Conservation (phyloP, 2,888 invertebrate genomes). For the Electrophaes corylata region DNA sequence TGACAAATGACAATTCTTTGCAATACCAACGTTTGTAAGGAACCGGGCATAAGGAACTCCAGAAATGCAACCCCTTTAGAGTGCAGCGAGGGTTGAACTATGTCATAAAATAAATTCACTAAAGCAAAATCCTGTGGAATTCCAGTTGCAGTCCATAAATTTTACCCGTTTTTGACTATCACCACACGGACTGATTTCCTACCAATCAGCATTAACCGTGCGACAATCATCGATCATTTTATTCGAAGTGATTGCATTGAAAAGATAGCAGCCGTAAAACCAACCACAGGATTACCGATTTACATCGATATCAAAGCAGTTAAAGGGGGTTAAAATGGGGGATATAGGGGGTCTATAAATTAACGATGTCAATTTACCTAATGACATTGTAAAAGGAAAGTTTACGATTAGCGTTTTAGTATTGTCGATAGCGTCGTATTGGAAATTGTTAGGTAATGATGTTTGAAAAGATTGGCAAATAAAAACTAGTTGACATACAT, state of each 20-base stretch:
- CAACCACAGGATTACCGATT: constrained; percentile 79
- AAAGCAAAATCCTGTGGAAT: no score
- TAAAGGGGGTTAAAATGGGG: constrained; percentile 66
- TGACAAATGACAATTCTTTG: no score
- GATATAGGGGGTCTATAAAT: constrained; percentile 66
- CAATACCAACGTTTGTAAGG: no score
- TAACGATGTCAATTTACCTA: constrained; percentile 81
- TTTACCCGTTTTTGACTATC: not conserved
- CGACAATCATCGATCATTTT: constrained; percentile 35
- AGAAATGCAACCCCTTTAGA: no score
- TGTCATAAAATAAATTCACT: no score
- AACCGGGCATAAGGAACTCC: no score
- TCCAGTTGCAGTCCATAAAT: no score
- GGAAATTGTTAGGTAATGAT: constrained; percentile 39
- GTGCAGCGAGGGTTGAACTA: no score
- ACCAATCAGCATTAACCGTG: constrained; percentile 26
- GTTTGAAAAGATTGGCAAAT: constrained; percentile 28
- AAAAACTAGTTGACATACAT: no score
- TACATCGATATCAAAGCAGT: constrained; percentile 75
- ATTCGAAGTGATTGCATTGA: constrained; percentile 46
- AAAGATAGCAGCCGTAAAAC: constrained; percentile 76
- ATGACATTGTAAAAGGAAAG: constrained; percentile 82
- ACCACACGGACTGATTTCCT: constrained; percentile 6
- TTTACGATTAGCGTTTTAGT: constrained; percentile 71
- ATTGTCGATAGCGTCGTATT: constrained; percentile 60